Percentiles rank a stretch among this genome's conserved stretches.
phyloP scores from a whole-genome alignment of 2,888 invertebrate species.

The Meteorus colon region DNA sequence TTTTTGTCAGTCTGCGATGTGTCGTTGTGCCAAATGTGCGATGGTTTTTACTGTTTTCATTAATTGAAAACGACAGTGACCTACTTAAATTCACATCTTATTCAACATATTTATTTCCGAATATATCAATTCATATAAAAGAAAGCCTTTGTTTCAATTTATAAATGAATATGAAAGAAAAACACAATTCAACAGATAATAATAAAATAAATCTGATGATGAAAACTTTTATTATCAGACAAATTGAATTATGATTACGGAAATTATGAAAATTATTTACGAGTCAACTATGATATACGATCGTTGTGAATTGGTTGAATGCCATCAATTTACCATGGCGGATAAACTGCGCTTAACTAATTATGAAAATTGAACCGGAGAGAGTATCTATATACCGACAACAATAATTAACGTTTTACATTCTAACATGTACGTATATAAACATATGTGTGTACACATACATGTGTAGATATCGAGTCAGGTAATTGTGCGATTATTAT shows the following conservation, averaged over 20 bases:
- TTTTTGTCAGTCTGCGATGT: conserved; percentile 67
- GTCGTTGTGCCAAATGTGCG: conserved; percentile 61
- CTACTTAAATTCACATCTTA: conserved; percentile 58
- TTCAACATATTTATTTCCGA: neutral
- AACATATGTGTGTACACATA: conserved; percentile 48
- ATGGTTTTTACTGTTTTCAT: conserved; percentile 53
- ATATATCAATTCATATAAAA: neutral
- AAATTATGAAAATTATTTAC: conserved; percentile 29
- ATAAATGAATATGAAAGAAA: conserved; percentile 27
- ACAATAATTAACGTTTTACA: conserved; percentile 8
- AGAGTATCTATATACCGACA: neutral
- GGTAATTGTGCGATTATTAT: conserved; percentile 63
- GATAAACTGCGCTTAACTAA: conserved; percentile 26
- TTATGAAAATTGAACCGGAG: conserved; percentile 19
- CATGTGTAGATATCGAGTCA: conserved; percentile 36
- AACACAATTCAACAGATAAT: conserved; percentile 20
- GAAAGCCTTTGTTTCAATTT: neutral
- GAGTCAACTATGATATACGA: neutral
- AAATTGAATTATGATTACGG: conserved; percentile 25
- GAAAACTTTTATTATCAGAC: neutral
- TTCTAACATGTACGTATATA: conserved; percentile 50
- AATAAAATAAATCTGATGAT: conserved; percentile 1
- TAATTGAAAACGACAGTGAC: conserved; percentile 65
- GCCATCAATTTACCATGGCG: neutral
- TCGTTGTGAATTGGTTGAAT: neutral